These are phyloP conservation scores for Centroberyx gerrardi DNA, from an alignment of 2,797 vertebrate genomes.

Conservation along the genomic window DNA sequence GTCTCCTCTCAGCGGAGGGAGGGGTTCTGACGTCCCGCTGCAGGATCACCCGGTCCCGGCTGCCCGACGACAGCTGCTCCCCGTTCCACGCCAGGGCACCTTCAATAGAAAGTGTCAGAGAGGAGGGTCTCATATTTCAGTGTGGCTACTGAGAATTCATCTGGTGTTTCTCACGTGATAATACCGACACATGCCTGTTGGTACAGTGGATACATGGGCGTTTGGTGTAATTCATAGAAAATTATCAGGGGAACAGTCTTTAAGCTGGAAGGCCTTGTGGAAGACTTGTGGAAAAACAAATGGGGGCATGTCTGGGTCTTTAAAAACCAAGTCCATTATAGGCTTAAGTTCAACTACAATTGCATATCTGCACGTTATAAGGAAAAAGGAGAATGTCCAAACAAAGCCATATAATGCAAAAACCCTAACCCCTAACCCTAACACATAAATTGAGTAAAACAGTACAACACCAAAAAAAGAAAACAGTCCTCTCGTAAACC, in stretches of 20 bases:
- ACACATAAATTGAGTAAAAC: too few relatives aligned
- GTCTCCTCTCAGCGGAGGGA: slow-evolving; percentile 84
- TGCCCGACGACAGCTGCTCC: slow-evolving; percentile 90
- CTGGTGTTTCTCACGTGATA: slow-evolving; percentile 1
- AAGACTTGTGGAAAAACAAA: too few relatives aligned
- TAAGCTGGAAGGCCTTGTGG: too few relatives aligned
- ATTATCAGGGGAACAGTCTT: too few relatives aligned
- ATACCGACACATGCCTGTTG: background rate
- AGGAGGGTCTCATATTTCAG: slow-evolving; percentile 23
- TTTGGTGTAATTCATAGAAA: too few relatives aligned
- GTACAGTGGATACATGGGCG: too few relatives aligned
- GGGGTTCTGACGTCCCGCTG: slow-evolving; percentile 87
- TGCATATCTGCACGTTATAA: background rate
- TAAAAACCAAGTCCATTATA: too few relatives aligned
- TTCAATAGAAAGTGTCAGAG: slow-evolving; percentile 46
- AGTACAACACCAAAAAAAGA: too few relatives aligned
- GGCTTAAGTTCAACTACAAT: too few relatives aligned
- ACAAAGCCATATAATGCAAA: background rate
- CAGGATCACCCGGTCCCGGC: slow-evolving; percentile 88
- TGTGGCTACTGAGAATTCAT: slow-evolving; percentile 4
- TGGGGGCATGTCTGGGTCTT: too few relatives aligned
- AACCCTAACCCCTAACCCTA: too few relatives aligned
- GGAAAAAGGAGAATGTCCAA: background rate
- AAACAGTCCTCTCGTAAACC: background rate
- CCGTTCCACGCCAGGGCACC: slow-evolving; percentile 90